Percentiles rank a stretch among this genome's conserved stretches.
phyloP scores from a whole-genome alignment of 2,113 vertebrate genomes.

The Vanacampus margaritifer region DNA sequence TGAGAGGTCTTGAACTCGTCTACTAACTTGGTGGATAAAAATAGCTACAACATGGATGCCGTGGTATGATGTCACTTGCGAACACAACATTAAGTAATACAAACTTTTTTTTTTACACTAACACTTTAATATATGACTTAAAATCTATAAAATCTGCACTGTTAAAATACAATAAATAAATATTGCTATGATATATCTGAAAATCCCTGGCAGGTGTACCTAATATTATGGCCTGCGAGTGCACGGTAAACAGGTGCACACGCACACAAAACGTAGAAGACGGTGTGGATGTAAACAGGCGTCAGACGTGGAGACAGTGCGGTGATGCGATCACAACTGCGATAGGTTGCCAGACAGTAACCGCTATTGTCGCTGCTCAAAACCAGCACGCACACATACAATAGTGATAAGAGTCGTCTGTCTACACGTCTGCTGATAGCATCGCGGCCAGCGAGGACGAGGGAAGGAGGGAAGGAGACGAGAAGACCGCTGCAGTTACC shows the following conservation, averaged over 20 bases:
- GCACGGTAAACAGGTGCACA: neutral
- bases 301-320: constrained; percentile 39
- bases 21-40: neutral
- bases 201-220: neutral
- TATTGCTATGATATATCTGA: neutral
- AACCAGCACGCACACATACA: constrained; percentile 36
- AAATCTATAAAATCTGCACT: too few species aligned
- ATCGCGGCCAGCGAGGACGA: neutral
- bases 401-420: constrained; percentile 55
- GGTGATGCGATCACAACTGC: constrained; percentile 41
- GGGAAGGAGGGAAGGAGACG: constrained; percentile 8
- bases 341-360: constrained; percentile 55
- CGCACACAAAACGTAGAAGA: constrained; percentile 2
- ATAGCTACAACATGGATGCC: neutral
- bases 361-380: constrained; percentile 66
- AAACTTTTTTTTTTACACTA: neutral
- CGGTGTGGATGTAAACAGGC: constrained; percentile 14
- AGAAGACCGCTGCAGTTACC: constrained; percentile 1
- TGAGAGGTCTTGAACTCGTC: neutral
- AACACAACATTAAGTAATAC: neutral
- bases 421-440: constrained; percentile 58
- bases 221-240: neutral
- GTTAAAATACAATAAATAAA: too few species aligned
- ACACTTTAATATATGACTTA: neutral
- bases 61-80: neutral